Base-by-base conservation (phyloP, 92 coral and sea anemone species). In the Epizoanthus rinbou region DNA sequence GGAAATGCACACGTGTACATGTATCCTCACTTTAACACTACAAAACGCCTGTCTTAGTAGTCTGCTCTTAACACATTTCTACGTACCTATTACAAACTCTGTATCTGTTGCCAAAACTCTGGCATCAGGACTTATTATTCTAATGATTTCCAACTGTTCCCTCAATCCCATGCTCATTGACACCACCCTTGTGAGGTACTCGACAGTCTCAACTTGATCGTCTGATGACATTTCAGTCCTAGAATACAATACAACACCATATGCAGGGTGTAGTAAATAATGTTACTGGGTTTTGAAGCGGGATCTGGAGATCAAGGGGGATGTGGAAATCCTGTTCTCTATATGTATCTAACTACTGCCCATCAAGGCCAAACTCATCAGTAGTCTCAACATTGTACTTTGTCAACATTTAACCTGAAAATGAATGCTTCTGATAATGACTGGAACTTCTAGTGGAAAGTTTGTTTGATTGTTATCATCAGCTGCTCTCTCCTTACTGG, bases 111-210 rank as follows among this genome's bases (percentile, higher is more conserved):
- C 85, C 21, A 92, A 87, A 18, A 97, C 95, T 14, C 88, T 93
- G 47, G 99, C 99, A 59, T 89, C 82, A 0, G 99, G 99, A 58
- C 90, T 97, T 18, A 97, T 91, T 39, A 97, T 97, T 90, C 93
- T 94, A 23, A 97, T 97, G 62, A 97, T 89, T 57, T 97, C 99
- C 81, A 97, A 85, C 75, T 97, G 99, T 75, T 97, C 98, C 70
- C 93, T 45, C 3, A 97, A 87, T 18, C 99, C 99, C 92, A 97
- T 90, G 14, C 95, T 94, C 33, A 91, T 57, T 68, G 99, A 97
- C 18, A 90, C 98, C 57, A 94, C 87, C 80, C 92, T 91, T n/a
- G 99, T 94, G 2, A 97, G 87, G 75, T 87, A 88, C 67, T 97
- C 99, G 50, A 97, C 88, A 15, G 99, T 85, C 68, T 90, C 90